Evolutionary conservation across 64 coral and sea anemone species (phyloP), one percentile per base, ranked within the genome.

Genomic region (Orbicella faveolata): DNA sequence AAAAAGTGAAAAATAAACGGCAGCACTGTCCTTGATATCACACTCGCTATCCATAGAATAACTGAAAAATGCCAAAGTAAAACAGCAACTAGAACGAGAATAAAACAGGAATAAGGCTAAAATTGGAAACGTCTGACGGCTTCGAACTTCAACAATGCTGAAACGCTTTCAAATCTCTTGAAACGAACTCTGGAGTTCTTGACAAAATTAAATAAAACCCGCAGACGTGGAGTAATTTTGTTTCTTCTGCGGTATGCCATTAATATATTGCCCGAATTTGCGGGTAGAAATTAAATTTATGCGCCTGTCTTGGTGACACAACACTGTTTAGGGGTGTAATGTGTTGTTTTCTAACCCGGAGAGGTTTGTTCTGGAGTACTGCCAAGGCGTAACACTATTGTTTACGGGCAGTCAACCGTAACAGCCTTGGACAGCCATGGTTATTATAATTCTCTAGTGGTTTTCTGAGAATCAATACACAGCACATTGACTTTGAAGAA

Each of bases 301-400:
- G 20, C 26, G 13, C 36, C 63, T 36, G 34, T 36, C 63, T 9
- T 30, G 20, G 82, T 85, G 82, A 70, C 64, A 85, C 52, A 68
- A 30, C 63, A 63, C 79, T 63, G 20, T 48, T 63, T 37, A 39
- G 63, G 61, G 63, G 81, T 67, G 63, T 67, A 19, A 72, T 63
- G 81, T n/a, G 63, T 44, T 19, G 75, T 17, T 19, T 67, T 17
- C 20, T 52, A 65, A 4, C 18, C 23, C 44, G 8, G 9, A 21
- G 34, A 72, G 64, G 9, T 23, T n/a, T 20, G 64, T 39, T 14
- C 23, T 72, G 65, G 82, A 85, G 36, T 52, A 30, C 17, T 14
- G 64, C 41, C 82, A 72, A 48, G 82, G 9, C 39, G 16, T 53
- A 70, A 72, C 66, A 85, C 61, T 52, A 85, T 85, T 85, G 82